Evolutionary conservation across 2,797 vertebrate genomes (phyloP).

Genomic region (Ptychobarbus kaznakovi): DNA sequence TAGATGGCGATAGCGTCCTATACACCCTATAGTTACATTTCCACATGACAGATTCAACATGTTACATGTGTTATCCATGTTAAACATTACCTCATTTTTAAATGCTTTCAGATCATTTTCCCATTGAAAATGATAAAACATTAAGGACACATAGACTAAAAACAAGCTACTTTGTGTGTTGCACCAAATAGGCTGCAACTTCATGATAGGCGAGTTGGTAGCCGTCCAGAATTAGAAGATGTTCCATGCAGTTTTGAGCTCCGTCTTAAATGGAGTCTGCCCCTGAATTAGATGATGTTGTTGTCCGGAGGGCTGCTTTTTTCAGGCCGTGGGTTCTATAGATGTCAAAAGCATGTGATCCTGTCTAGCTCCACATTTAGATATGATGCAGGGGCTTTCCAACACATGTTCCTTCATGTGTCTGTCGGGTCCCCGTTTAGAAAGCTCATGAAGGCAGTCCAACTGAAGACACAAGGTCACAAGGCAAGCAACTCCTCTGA

Average conservation of each 20-base stretch:
- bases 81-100: not conserved
- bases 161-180: not conserved
- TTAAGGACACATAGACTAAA: no score
- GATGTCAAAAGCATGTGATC: slow-evolving; percentile 61
- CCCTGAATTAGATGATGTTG: slow-evolving; percentile 52
- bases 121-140: not conserved
- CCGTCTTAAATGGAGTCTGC: slow-evolving; percentile 22
- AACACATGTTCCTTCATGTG: slow-evolving; percentile 55
- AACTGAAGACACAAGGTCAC: slow-evolving; percentile 41
- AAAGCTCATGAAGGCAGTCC: slow-evolving; percentile 29
- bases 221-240: slow-evolving; percentile 32
- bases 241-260: slow-evolving; percentile 25
- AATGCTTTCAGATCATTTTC: not conserved
- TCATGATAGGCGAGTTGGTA: not conserved
- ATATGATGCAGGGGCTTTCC: slow-evolving; percentile 64
- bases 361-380: slow-evolving; percentile 62
- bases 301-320: slow-evolving; percentile 41
- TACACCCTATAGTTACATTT: not conserved
- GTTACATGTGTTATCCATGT: not conserved
- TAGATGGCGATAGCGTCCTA: slow-evolving; percentile 64
- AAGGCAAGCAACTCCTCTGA: slow-evolving; percentile 16
- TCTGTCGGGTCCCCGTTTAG: slow-evolving; percentile 43
- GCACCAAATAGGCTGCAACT: not conserved
- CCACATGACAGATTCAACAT: not conserved
- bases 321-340: slow-evolving; percentile 32